phyloP scores from a whole-genome alignment of 2,888 invertebrate species.

The Euplagia quadripunctaria region DNA sequence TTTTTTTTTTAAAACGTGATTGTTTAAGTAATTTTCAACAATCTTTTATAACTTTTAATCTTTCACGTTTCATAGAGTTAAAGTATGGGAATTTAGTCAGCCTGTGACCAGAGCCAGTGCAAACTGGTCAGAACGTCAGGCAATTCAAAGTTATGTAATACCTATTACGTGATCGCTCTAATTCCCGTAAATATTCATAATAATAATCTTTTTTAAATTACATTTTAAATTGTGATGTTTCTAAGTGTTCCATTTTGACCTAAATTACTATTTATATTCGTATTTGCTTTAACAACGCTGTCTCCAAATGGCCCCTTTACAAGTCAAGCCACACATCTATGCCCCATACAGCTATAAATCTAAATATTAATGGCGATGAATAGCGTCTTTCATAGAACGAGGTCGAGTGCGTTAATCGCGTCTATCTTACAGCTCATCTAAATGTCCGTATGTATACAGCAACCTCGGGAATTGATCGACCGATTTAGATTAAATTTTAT shows the following conservation, averaged over 20 bases:
- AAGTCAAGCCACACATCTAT: constrained; percentile 12
- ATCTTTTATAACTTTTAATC: too few species aligned
- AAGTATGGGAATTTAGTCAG: too few species aligned
- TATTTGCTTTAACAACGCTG: not conserved
- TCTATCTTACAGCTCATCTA: constrained; percentile 49
- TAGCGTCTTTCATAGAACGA: constrained; percentile 52
- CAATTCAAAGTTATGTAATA: too few species aligned
- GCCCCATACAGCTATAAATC: constrained; percentile 39
- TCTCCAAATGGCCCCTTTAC: constrained; percentile 16
- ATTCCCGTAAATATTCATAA: too few species aligned
- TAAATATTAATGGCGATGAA: constrained; percentile 49
- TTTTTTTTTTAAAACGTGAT: too few species aligned
- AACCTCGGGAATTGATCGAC: constrained; percentile 53
- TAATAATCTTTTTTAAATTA: too few species aligned
- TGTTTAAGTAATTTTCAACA: too few species aligned
- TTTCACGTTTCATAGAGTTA: too few species aligned
- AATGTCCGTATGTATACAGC: constrained; percentile 51
- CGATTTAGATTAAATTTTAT: constrained; percentile 55
- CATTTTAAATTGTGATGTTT: not conserved
- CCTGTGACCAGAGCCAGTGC: too few species aligned
- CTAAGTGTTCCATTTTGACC: not conserved
- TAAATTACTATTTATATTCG: not conserved
- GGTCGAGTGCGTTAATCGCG: constrained; percentile 48
- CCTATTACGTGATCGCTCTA: too few species aligned
- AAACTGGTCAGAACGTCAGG: too few species aligned